Percentiles rank a stretch among this genome's conserved stretches.
These are phyloP conservation scores for Rhyacophila brunnea DNA, from an alignment of 1,140 invertebrate species.

Conservation along the genomic window DNA sequence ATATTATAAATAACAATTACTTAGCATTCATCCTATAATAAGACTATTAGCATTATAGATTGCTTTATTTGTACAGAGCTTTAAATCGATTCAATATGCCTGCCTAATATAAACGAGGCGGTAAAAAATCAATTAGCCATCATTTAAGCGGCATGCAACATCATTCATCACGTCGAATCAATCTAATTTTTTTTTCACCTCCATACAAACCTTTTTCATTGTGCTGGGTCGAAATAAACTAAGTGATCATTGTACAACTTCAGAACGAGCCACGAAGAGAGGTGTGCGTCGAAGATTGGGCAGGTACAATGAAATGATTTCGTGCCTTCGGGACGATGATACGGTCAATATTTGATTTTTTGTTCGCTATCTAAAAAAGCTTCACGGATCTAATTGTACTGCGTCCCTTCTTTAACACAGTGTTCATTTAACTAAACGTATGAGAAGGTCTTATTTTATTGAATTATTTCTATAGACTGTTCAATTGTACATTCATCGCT, in stretches of 20 bases:
- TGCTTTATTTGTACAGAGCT: background rate
- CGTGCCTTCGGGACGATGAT: conserved; percentile 27
- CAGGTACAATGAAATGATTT: conserved; percentile 29
- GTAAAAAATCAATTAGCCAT: conserved; percentile 36
- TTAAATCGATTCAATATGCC: conserved; percentile 1
- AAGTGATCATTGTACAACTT: background rate
- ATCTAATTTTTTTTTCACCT: conserved; percentile 16
- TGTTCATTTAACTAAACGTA: too few relatives aligned
- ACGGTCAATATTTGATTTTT: conserved; percentile 35
- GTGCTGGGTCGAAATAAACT: conserved; percentile 4
- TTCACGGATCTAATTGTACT: too few relatives aligned
- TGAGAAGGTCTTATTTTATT: too few relatives aligned
- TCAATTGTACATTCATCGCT: too few relatives aligned
- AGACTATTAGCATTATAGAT: background rate
- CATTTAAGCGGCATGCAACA: conserved; percentile 33
- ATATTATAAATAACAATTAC: too few relatives aligned
- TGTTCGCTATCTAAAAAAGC: conserved; percentile 11
- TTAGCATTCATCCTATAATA: background rate
- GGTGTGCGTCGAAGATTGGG: conserved; percentile 11
- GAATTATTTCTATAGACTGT: too few relatives aligned
- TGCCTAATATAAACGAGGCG: background rate
- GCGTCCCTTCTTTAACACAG: too few relatives aligned
- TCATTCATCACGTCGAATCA: conserved; percentile 37
- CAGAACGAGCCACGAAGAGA: background rate
- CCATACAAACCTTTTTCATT: conserved; percentile 13